Conservation (phyloP, 2,113 vertebrate genomes). For the Hypanus sabinus region DNA sequence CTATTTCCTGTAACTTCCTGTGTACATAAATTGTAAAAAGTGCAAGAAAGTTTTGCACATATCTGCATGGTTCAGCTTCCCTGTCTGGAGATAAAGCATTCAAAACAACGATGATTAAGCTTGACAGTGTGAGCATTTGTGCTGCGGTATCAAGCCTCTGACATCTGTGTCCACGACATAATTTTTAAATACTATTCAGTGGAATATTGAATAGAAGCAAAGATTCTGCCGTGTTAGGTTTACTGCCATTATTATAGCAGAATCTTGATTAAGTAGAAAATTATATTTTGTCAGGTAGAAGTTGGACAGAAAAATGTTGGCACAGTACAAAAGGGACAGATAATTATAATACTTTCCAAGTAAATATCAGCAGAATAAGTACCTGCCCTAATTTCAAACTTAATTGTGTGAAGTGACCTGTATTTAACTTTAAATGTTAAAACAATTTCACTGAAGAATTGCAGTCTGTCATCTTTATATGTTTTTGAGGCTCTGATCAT, state of each 20-base stretch:
- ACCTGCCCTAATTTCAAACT: not conserved
- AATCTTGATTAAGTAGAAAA: constrained; percentile 12
- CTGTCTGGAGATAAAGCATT: not conserved
- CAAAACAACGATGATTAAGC: not conserved
- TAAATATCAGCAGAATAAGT: too few species aligned
- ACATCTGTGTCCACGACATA: not conserved
- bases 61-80: not conserved
- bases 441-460: not conserved
- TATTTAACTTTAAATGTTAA: not conserved
- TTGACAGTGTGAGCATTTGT: not conserved
- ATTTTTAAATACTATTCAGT: not conserved
- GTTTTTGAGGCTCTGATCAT: not conserved
- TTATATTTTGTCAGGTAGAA: not conserved
- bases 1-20: not conserved
- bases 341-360: constrained; percentile 2
- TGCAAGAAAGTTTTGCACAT: not conserved
- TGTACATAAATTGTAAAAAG: not conserved
- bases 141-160: not conserved
- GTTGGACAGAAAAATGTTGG: not conserved
- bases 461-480: not conserved
- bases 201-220: not conserved
- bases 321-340: not conserved
- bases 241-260: not conserved
- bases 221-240: not conserved
- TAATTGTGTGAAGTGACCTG: not conserved